Conservation (phyloP, 2,888 invertebrate genomes). For the Gibbula magus region DNA sequence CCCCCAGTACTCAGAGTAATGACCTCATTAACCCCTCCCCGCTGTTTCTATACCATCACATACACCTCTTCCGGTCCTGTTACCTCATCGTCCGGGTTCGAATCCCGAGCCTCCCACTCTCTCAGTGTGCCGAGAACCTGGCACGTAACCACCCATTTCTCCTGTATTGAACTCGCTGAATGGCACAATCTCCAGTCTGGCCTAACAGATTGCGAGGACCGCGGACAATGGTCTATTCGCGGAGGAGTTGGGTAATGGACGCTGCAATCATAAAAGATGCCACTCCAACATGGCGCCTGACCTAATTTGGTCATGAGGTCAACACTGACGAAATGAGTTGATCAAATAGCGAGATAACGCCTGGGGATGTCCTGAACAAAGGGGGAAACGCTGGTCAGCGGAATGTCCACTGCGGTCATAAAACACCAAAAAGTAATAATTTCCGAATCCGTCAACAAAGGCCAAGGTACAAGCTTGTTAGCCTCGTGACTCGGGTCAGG, state of each 20-base stretch:
- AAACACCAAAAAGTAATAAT: constrained; percentile 10
- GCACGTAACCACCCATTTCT: neutral
- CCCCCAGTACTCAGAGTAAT: no score
- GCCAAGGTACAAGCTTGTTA: neutral
- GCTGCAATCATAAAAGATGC: neutral
- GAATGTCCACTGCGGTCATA: neutral
- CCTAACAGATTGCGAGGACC: neutral
- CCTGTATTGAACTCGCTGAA: neutral
- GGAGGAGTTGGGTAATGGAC: neutral
- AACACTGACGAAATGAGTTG: neutral
- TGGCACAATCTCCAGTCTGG: neutral
- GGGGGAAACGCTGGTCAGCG: neutral
- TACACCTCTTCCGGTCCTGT: neutral
- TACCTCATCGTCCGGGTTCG: neutral
- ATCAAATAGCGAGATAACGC: constrained; percentile 3
- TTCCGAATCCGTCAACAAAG: neutral
- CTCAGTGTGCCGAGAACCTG: no score
- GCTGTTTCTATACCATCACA: neutral
- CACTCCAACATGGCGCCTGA: constrained; percentile 18
- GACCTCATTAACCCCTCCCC: constrained; percentile 17
- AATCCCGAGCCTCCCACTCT: no score
- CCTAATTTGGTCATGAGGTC: constrained; percentile 23
- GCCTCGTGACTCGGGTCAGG: neutral
- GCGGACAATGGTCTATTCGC: neutral
- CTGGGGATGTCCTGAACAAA: constrained; percentile 1